Evolutionary conservation across 2,888 invertebrate genomes (phyloP).

Genomic region (Melanostoma mellinum): DNA sequence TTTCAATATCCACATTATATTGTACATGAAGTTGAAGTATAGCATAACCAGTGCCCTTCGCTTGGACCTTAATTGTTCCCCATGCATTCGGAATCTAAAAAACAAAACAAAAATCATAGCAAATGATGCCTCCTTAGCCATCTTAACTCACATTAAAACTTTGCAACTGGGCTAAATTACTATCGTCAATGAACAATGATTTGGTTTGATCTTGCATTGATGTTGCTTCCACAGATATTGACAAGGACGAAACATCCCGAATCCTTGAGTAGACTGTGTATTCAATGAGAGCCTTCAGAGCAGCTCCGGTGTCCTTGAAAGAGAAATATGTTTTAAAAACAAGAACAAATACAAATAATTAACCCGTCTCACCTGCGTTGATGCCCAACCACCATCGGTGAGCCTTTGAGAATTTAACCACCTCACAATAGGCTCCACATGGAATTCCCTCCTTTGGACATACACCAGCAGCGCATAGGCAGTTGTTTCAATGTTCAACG

Average conservation of each 20-base stretch:
- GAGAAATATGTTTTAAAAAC: constrained; percentile 74
- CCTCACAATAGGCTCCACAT: constrained; percentile 90
- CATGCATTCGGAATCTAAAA: constrained; percentile 92
- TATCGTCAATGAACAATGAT: constrained; percentile 86
- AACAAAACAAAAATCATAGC: neutral
- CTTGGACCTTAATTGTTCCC: constrained; percentile 94
- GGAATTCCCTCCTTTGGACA: constrained; percentile 89
- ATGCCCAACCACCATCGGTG: constrained; percentile 92
- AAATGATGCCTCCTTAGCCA: neutral
- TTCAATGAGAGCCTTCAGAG: constrained; percentile 92
- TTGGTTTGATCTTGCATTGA: constrained; percentile 86
- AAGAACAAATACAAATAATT: neutral
- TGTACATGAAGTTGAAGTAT: constrained; percentile 94
- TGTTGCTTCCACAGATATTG: constrained; percentile 90
- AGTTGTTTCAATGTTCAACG: constrained; percentile 94
- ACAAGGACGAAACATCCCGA: constrained; percentile 89
- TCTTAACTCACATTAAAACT: constrained; percentile 84
- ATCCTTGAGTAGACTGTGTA: constrained; percentile 91
- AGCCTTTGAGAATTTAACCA: constrained; percentile 93
- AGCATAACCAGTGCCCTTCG: constrained; percentile 93
- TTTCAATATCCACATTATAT: constrained; percentile 91
- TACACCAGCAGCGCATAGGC: constrained; percentile 94
- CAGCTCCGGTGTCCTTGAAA: constrained; percentile 90
- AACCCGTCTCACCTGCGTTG: constrained; percentile 85
- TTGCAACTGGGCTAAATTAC: constrained; percentile 89